Evolutionary conservation across 2,888 invertebrate genomes (phyloP).

Genomic region (Diarsia rubi): DNA sequence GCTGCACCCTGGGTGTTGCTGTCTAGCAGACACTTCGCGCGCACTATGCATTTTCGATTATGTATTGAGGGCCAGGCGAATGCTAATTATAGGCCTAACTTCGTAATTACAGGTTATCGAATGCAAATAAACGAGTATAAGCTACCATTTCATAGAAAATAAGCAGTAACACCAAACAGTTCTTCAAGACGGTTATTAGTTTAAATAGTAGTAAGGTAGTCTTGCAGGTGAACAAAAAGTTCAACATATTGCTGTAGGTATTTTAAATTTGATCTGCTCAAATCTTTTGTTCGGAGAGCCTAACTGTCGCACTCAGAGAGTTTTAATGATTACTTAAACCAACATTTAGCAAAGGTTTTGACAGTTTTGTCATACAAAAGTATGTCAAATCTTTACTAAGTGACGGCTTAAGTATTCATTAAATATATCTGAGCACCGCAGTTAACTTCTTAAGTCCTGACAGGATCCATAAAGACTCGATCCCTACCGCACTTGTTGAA

Average conservation of each 20-base stretch:
- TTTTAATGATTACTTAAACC: too few species aligned
- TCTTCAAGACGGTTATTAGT: slow-evolving; percentile 9
- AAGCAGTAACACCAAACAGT: slow-evolving; percentile 12
- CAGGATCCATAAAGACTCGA: not conserved
- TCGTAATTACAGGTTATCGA: slow-evolving; percentile 25
- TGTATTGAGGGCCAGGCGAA: slow-evolving; percentile 35
- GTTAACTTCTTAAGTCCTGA: not conserved
- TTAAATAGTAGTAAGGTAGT: slow-evolving; percentile 4
- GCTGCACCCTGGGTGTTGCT: slow-evolving; percentile 75
- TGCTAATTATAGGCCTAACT: slow-evolving; percentile 15
- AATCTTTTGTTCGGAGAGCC: not conserved
- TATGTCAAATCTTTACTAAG: too few species aligned
- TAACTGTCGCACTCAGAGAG: too few species aligned
- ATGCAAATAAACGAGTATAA: slow-evolving; percentile 34
- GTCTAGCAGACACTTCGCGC: slow-evolving; percentile 65
- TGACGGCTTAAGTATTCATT: too few species aligned
- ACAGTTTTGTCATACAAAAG: too few species aligned
- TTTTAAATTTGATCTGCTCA: not conserved
- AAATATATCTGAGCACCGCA: too few species aligned
- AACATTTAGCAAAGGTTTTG: too few species aligned
- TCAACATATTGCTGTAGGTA: not conserved
- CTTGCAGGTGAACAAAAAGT: not conserved
- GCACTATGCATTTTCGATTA: slow-evolving; percentile 63
- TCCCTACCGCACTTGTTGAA: not conserved
- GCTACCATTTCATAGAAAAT: slow-evolving; percentile 29